Evolutionary conservation across 2,113 vertebrate genomes (phyloP).

Genomic region (Catharus minimus): DNA sequence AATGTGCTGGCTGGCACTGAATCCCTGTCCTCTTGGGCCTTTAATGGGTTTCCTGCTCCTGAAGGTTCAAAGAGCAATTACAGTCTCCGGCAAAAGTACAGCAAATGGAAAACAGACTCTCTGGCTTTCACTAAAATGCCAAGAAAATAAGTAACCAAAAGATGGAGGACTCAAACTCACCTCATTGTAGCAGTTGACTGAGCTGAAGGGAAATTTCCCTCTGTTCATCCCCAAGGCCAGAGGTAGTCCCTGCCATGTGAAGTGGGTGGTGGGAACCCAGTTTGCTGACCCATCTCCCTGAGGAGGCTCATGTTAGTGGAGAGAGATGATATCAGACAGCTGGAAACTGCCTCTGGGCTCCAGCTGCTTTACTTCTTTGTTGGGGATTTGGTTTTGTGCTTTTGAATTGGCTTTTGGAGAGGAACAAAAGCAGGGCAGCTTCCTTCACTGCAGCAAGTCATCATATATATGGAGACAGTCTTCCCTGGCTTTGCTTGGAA

Average conservation of each 20-base stretch:
- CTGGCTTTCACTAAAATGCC: slow-evolving; percentile 56
- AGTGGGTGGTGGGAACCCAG: background rate
- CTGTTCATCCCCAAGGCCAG: background rate
- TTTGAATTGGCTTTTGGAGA: background rate
- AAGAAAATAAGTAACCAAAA: slow-evolving; percentile 59
- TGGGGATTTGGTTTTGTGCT: background rate
- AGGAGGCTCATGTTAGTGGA: background rate
- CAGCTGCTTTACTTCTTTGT: background rate
- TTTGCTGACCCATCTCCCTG: background rate
- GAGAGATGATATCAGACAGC: background rate
- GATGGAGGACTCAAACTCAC: slow-evolving; percentile 38
- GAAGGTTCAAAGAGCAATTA: slow-evolving; percentile 77
- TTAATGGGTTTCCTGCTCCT: slow-evolving; percentile 76
- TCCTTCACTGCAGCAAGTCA: background rate
- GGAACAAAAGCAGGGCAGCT: background rate
- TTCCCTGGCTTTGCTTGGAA: background rate
- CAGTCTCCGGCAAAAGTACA: slow-evolving; percentile 73
- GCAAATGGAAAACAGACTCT: slow-evolving; percentile 78
- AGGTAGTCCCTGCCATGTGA: background rate
- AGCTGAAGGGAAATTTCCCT: background rate
- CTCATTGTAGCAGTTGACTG: background rate
- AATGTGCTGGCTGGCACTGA: slow-evolving; percentile 69
- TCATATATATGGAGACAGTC: background rate
- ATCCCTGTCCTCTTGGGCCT: slow-evolving; percentile 67
- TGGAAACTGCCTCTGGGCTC: background rate